Evolutionary conservation across 1,140 invertebrate species (phyloP).

Genomic region (Trichonephila clavipes): DNA sequence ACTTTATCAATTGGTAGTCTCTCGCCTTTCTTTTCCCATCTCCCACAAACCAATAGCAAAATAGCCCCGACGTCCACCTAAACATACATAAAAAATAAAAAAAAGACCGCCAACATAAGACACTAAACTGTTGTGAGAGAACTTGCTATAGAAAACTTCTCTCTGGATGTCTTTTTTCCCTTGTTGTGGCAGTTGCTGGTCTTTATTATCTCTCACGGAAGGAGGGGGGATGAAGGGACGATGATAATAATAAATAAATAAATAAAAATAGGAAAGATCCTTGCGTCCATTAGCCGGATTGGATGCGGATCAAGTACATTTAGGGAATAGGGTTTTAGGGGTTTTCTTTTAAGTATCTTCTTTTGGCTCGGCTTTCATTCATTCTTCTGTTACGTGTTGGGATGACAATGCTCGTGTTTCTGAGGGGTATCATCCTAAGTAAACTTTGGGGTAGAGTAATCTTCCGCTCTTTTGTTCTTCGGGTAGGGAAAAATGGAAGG

Average conservation of each 20-base stretch:
- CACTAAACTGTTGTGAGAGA: constrained; percentile 22
- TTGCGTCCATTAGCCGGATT: constrained; percentile 20
- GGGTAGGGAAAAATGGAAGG: not conserved
- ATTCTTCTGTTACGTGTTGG: not conserved
- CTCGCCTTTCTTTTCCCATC: not conserved
- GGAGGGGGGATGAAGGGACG: not conserved
- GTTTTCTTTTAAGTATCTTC: not conserved
- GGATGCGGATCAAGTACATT: constrained; percentile 30
- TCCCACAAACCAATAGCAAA: not conserved
- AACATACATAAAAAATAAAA: not conserved
- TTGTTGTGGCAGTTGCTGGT: constrained; percentile 22
- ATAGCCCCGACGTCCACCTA: not conserved
- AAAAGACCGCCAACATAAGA: not conserved
- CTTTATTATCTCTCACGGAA: not conserved
- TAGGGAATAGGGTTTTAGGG: constrained; percentile 14
- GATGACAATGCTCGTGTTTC: not conserved
- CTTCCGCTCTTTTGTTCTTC: not conserved
- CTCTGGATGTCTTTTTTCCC: not conserved
- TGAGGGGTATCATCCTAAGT: constrained; percentile 6
- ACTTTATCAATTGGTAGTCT: constrained; percentile 13
- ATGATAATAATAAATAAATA: not conserved
- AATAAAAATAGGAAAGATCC: not conserved
- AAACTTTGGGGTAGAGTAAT: not conserved
- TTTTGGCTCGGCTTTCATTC: not conserved
- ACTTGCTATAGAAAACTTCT: constrained; percentile 6